phyloP scores from a whole-genome alignment of 2,888 invertebrate species.

The Ischnus inquisitorius region DNA sequence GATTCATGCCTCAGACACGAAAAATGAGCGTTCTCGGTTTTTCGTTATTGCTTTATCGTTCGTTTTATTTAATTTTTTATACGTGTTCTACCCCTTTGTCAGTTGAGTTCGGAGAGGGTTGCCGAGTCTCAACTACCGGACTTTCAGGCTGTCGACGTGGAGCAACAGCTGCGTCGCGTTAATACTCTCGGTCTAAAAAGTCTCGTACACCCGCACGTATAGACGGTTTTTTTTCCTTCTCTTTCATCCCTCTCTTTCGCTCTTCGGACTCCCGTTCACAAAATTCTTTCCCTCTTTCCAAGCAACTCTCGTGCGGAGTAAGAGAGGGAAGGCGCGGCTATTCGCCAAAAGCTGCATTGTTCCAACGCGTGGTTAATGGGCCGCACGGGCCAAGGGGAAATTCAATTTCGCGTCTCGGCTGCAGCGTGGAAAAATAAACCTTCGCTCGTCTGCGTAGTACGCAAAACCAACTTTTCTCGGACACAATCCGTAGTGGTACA shows the following conservation, averaged over 20 bases:
- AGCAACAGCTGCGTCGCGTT: constrained; percentile 58
- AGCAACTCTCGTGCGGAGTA: not conserved
- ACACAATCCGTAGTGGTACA: not conserved
- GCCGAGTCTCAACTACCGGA: constrained; percentile 2
- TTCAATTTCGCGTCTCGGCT: constrained; percentile 63
- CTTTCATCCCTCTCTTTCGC: not conserved
- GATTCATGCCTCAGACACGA: too few relatives aligned
- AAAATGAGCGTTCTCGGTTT: not conserved
- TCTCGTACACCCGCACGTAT: not conserved
- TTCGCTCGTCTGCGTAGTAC: constrained; percentile 16
- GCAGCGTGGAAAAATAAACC: constrained; percentile 53
- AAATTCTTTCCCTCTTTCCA: constrained; percentile 36
- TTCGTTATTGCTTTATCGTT: not conserved
- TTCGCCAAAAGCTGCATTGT: constrained; percentile 55
- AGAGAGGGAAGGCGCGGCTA: not conserved
- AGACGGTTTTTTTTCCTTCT: constrained; percentile 29
- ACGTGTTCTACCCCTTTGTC: not conserved
- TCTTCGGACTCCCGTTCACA: constrained; percentile 3
- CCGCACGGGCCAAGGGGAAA: constrained; percentile 53
- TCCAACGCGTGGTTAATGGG: constrained; percentile 63
- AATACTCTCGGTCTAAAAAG: constrained; percentile 46
- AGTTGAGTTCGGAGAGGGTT: not conserved
- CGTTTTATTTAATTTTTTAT: constrained; percentile 1
- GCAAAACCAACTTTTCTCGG: not conserved
- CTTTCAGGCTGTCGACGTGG: constrained; percentile 25